A percentile compares a stretch with the other conserved stretches of the same genome.
These are phyloP conservation scores for Erinaceus europaeus DNA, from an alignment of 2,113 vertebrate species.

Conservation along the genomic window DNA sequence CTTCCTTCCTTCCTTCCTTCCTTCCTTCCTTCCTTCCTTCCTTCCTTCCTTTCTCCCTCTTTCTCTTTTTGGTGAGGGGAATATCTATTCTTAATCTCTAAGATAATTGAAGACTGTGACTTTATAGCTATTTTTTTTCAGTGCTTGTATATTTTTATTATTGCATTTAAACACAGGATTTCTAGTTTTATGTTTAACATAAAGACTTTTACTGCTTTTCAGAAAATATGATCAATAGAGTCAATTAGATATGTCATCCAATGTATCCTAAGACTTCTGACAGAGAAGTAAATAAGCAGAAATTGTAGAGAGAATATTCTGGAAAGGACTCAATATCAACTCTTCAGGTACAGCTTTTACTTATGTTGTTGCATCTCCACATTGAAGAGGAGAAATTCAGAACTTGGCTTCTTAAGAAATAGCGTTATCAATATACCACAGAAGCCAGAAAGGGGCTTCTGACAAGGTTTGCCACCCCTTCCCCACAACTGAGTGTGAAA, in stretches of 20 bases:
- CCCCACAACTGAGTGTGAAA: not conserved
- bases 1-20: no score
- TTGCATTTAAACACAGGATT: not conserved
- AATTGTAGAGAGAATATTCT: not conserved
- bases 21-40: no score
- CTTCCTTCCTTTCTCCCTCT: no score
- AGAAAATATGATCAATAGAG: not conserved
- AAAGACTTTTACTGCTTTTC: not conserved
- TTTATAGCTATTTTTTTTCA: slow-evolving; percentile 6
- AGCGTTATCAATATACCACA: not conserved
- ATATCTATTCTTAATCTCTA: not conserved
- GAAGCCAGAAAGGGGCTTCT: not conserved
- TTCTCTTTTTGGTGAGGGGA: no score
- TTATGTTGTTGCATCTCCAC: not conserved
- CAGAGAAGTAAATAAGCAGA: not conserved
- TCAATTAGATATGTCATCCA: not conserved
- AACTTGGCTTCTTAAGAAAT: not conserved
- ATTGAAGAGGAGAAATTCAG: not conserved
- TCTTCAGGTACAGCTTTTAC: not conserved
- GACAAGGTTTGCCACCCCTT: not conserved
- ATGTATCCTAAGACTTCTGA: not conserved
- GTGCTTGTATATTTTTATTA: not conserved
- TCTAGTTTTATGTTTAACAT: not conserved
- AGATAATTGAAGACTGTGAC: not conserved
- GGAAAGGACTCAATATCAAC: not conserved